Evolutionary conservation across 2,797 vertebrate species (phyloP).

Genomic region (Tragelaphus oryx): DNA sequence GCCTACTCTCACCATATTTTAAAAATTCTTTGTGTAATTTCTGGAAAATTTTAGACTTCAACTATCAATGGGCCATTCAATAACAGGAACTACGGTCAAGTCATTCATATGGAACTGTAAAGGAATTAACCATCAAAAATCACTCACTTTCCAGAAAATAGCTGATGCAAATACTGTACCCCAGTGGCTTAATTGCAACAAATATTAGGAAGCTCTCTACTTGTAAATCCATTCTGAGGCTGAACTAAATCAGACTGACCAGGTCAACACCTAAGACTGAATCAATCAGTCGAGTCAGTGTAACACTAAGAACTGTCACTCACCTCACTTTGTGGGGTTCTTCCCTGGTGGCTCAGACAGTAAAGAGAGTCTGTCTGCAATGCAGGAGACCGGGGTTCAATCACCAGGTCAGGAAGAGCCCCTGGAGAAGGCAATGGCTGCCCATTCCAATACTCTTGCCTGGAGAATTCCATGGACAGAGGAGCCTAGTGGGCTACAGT

Average conservation of each 20-base stretch:
- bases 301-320: not conserved
- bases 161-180: not conserved
- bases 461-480: not conserved
- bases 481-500: not conserved
- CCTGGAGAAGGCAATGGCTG: not conserved
- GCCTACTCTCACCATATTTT: not conserved
- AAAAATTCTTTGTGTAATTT: not conserved
- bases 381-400: not conserved
- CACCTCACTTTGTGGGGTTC: not conserved
- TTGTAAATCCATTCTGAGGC: not conserved
- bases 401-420: not conserved
- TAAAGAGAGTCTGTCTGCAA: not conserved
- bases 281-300: no score
- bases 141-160: not conserved
- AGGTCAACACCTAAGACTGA: not conserved
- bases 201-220: not conserved
- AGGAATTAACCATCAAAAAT: not conserved
- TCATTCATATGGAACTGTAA: not conserved
- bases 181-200: not conserved
- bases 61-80: conserved; percentile 11
- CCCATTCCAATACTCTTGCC: not conserved
- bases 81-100: not conserved
- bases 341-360: not conserved
- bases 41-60: conserved; percentile 11
- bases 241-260: not conserved